Conservation (phyloP, 2,888 invertebrate species). For the Aspidapion aeneum region DNA sequence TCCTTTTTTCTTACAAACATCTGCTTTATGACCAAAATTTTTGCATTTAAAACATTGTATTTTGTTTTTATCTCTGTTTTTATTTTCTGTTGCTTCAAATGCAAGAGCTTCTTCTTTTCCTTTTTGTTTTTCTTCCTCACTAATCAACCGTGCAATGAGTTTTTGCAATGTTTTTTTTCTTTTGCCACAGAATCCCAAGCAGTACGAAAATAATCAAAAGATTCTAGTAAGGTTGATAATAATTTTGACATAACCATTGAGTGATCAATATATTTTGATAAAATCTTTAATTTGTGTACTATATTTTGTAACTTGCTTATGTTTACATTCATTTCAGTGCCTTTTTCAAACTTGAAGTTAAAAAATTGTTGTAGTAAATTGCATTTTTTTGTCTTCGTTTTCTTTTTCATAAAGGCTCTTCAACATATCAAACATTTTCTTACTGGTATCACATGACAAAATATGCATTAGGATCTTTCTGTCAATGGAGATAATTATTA, state of each 20-base stretch:
- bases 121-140: constrained; percentile 12
- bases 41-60: neutral
- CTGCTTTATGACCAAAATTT: neutral
- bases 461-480: neutral
- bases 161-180: constrained; percentile 6
- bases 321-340: neutral
- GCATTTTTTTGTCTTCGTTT: neutral
- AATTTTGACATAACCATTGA: constrained; percentile 21
- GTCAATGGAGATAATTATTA: neutral
- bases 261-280: neutral
- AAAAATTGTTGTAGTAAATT: neutral
- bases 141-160: constrained; percentile 10
- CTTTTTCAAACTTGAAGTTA: neutral
- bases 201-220: constrained; percentile 36
- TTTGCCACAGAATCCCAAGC: constrained; percentile 20
- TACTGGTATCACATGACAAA: neutral
- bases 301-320: neutral
- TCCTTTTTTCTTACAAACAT: constrained; percentile 3
- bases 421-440: neutral
- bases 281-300: neutral
- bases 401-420: neutral
- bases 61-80: neutral
- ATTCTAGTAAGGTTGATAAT: constrained; percentile 29
- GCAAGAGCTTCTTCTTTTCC: constrained; percentile 11
- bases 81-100: neutral